phyloP scores from a whole-genome alignment of 2,888 invertebrate species.

The Deilephila porcellus region DNA sequence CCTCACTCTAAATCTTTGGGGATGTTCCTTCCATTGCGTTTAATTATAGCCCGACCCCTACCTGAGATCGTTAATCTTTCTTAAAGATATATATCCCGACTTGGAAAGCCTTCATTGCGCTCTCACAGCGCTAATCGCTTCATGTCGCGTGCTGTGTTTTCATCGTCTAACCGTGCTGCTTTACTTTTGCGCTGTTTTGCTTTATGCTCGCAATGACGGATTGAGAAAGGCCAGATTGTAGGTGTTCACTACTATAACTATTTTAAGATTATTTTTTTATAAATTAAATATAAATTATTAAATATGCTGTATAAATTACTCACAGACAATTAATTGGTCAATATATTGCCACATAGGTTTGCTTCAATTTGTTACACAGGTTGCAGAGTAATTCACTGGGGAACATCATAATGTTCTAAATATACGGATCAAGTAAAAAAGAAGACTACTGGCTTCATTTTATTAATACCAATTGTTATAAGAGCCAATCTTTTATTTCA shows the following conservation, averaged over 20 bases:
- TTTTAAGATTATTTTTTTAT: not conserved
- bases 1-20: slow-evolving; percentile 79
- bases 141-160: slow-evolving; percentile 61
- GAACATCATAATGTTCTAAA: too few relatives aligned
- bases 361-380: not conserved
- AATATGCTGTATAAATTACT: too few relatives aligned
- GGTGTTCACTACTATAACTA: not conserved
- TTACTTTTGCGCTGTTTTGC: slow-evolving; percentile 56
- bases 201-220: slow-evolving; percentile 48
- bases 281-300: too few relatives aligned
- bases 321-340: too few relatives aligned
- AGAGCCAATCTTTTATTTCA: not conserved
- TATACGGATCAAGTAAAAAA: too few relatives aligned
- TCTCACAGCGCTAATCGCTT: slow-evolving; percentile 74
- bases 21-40: slow-evolving; percentile 82
- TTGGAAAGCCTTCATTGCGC: slow-evolving; percentile 65
- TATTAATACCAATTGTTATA: too few relatives aligned
- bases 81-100: slow-evolving; percentile 81
- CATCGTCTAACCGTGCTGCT: slow-evolving; percentile 53
- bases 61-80: slow-evolving; percentile 85
- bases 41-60: slow-evolving; percentile 82
- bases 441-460: too few relatives aligned
- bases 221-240: slow-evolving; percentile 28
- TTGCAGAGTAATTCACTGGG: too few relatives aligned
- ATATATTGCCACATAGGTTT: not conserved